A percentile compares a stretch with the other conserved stretches of the same genome.
Conservation (phyloP, 2,113 vertebrate species). For the Ovibos moschatus region DNA sequence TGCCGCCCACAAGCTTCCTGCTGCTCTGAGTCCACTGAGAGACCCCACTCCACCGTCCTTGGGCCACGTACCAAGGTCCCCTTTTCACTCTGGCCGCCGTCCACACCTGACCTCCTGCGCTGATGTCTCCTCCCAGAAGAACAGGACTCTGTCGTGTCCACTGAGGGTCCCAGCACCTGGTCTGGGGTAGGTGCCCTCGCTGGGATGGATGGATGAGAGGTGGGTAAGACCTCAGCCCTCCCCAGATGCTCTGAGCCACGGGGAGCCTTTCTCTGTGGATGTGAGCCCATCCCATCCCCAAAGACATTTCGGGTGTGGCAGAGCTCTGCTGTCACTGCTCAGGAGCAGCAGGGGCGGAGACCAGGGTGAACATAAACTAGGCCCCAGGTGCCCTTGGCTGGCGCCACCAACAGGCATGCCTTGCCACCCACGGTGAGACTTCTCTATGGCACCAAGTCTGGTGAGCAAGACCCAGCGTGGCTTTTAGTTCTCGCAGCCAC, state of each 20-base stretch:
- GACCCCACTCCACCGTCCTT: rapidly evolving
- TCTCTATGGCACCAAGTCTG: not conserved
- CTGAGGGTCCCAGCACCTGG: rapidly evolving
- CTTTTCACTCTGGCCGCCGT: not conserved
- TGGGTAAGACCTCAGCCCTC: no score
- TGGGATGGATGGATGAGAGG: not conserved
- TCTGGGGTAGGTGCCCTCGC: not conserved
- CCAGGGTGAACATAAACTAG: not conserved
- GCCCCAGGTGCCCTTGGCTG: rapidly evolving
- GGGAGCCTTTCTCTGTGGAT: not conserved
- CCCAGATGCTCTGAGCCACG: not conserved
- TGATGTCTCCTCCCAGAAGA: not conserved
- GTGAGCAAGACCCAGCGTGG: rapidly evolving
- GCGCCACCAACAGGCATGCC: rapidly evolving
- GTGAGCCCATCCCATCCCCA: not conserved
- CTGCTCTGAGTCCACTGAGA: not conserved
- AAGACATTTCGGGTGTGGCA: not conserved
- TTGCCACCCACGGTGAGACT: rapidly evolving
- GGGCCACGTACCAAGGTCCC: not conserved
- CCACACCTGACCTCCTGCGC: not conserved
- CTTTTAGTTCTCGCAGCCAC: not conserved
- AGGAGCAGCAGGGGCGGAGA: not conserved
- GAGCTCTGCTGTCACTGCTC: rapidly evolving
- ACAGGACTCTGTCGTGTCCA: not conserved
- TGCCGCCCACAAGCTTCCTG: not conserved